These are phyloP conservation scores for Neoitamus cyanurus DNA, from an alignment of 2,888 invertebrate species.

Conservation along the genomic window DNA sequence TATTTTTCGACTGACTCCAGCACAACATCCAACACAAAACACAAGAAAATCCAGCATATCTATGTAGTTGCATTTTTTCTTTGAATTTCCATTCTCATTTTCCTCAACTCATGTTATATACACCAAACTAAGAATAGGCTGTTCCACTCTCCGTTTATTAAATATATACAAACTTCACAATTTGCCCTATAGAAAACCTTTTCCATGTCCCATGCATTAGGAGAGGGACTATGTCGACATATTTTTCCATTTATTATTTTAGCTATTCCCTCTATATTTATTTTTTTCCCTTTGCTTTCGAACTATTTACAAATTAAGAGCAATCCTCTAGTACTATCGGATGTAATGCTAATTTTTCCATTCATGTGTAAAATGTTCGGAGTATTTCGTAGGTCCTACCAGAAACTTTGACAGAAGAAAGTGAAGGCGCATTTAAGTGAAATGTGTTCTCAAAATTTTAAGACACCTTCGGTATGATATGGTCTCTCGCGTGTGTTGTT, in stretches of 20 bases:
- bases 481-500: not conserved
- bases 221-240: not conserved
- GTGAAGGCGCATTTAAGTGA: conserved; percentile 12
- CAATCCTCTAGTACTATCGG: not conserved
- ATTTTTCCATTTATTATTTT: not conserved
- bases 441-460: not conserved
- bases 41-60: not conserved
- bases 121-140: not conserved
- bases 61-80: not conserved
- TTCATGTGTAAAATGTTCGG: not conserved
- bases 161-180: not conserved
- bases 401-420: not conserved
- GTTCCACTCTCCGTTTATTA: not conserved
- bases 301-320: not conserved
- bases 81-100: not conserved
- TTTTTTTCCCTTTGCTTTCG: not conserved
- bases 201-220: not conserved
- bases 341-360: too few species aligned
- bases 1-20: not conserved
- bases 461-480: conserved; percentile 33
- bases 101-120: not conserved
- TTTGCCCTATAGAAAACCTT: not conserved
- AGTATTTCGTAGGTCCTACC: not conserved
- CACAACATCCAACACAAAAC: not conserved
- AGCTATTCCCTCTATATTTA: not conserved